Evolutionary conservation across 2,888 invertebrate species (phyloP).

Genomic region (Baccha elongata): DNA sequence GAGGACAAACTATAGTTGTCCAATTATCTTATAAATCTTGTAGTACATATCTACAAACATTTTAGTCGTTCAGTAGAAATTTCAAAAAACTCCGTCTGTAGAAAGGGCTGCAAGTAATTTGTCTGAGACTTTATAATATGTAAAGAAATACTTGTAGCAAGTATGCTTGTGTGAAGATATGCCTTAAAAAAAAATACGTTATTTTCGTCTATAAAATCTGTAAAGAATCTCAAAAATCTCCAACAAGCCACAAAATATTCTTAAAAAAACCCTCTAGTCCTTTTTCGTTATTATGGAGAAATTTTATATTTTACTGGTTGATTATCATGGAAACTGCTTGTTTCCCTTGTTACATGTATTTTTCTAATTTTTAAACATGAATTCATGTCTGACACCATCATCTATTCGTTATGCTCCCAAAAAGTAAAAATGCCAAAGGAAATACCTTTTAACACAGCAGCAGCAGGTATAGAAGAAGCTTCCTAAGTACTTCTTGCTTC

Average conservation of each 20-base stretch:
- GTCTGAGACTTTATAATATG: too few species aligned
- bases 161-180: too few species aligned
- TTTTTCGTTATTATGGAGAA: conserved; percentile 1
- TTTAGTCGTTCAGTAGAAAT: too few species aligned
- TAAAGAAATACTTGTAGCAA: too few species aligned
- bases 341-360: conserved; percentile 2
- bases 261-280: conserved; percentile 11
- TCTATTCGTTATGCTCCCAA: conserved; percentile 1
- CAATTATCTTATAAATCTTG: too few species aligned
- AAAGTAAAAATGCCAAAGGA: conserved; percentile 49
- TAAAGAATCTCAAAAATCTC: neutral
- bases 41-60: too few species aligned
- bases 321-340: conserved; percentile 24
- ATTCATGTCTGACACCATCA: conserved; percentile 20
- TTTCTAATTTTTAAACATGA: conserved; percentile 24
- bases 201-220: too few species aligned
- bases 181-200: too few species aligned
- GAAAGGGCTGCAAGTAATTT: too few species aligned
- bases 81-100: too few species aligned
- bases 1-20: too few species aligned
- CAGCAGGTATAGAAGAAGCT: too few species aligned
- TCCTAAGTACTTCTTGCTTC: conserved; percentile 26
- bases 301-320: conserved; percentile 1
- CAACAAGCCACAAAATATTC: conserved; percentile 14
- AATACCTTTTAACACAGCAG: conserved; percentile 63